Evolutionary conservation across 1,140 invertebrate species (phyloP).

Genomic region (Drosophila littoralis): DNA sequence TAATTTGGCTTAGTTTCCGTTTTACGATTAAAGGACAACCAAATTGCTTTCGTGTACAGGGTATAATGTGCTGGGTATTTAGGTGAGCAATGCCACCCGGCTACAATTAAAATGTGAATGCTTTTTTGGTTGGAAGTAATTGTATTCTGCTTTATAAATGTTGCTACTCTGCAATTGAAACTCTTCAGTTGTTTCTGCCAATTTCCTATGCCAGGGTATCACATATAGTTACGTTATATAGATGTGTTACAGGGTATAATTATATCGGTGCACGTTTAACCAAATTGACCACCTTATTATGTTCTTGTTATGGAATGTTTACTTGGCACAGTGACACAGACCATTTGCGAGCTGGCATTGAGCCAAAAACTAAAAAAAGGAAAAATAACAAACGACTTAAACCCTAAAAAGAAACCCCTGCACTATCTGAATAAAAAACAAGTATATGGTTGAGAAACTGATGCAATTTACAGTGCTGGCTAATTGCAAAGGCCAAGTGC

Average conservation of each 20-base stretch:
- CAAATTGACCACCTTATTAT: neutral
- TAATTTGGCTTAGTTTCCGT: slow-evolving; percentile 3
- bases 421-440: neutral
- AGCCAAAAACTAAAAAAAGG: slow-evolving; percentile 33
- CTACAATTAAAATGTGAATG: no score
- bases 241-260: neutral
- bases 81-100: neutral
- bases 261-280: neutral
- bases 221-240: neutral
- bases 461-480: slow-evolving; percentile 17
- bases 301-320: slow-evolving; percentile 16
- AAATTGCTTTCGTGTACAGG: neutral
- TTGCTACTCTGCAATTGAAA: no score
- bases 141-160: no score
- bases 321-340: slow-evolving; percentile 43
- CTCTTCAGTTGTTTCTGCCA: no score
- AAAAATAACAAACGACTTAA: slow-evolving; percentile 2
- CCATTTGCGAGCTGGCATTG: slow-evolving; percentile 47
- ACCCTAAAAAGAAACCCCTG: neutral
- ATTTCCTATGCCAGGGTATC: no score
- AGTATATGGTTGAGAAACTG: slow-evolving; percentile 1
- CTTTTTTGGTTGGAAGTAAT: no score
- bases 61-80: neutral
- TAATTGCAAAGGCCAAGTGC: slow-evolving; percentile 24
- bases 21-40: neutral